Base-by-base conservation (phyloP, 2,797 vertebrate genomes). In the Pteropus rufus region DNA sequence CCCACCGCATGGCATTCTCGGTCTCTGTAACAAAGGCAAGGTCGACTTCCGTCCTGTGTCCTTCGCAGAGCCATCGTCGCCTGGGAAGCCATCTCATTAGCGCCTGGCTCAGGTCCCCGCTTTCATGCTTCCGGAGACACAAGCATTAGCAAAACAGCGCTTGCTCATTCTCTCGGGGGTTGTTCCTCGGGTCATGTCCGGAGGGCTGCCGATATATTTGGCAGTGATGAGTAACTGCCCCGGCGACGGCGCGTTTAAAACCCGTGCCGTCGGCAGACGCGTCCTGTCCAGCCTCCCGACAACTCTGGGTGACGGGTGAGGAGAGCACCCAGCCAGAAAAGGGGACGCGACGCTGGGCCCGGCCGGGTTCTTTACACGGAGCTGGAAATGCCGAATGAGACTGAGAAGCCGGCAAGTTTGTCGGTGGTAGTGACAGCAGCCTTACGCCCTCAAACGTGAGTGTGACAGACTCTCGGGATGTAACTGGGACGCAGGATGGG, bases 111-210 rank as follows among this genome's bases (percentile, higher is more conserved):
- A 39, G 52, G 21, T 11, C 39, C 83, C 77, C 64, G 69, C 31
- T 64, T 80, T 75, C 46, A 80, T 70, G 65, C 62, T 95, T 81
- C 49, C 62, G 89, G 81, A 93, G 60, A 86, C 36, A 95, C 80
- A 54, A 89, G 67, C 3, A 23, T 26, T 6, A 54, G 58, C 5
- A 52, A 79, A 70, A 10, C 1, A 29, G 36, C 36, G 36, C 36
- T 36, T 36, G 1, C 36, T 36, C 36, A 36, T 36, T 36, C 36
- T 36, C 3, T 36, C 36, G 36, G 36, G 36, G 36, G 36, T 36
- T 36, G 36, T 36, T 36, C 36, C 23, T 75, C 26, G 15, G 15
- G 34, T 69, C 49, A 67, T 8, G 49, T 52, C 46, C 62, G 31
- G 3, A 23, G 46, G 39, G 26, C 31, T 9, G 2, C 54, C 23